Conservation (phyloP, 2,113 vertebrate species). For the Phalacrocorax aristotelis region DNA sequence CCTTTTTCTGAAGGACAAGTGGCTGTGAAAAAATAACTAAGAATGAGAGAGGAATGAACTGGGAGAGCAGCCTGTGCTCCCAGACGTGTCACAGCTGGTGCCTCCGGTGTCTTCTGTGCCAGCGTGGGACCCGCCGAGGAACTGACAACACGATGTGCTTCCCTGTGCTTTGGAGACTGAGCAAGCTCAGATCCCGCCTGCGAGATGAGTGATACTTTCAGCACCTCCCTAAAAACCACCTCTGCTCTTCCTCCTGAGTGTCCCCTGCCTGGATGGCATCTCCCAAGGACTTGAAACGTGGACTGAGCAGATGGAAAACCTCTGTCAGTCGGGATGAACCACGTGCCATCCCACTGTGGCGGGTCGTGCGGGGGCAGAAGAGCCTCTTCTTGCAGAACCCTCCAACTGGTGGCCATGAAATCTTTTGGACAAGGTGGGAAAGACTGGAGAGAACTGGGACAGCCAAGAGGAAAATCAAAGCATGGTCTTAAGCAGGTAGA, state of each 20-base stretch:
- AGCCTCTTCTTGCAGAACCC: not conserved
- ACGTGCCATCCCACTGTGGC: accelerated
- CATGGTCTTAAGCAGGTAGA: not conserved
- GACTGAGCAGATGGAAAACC: not conserved
- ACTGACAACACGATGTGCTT: not conserved
- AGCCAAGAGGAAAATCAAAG: not conserved
- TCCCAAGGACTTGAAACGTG: not conserved
- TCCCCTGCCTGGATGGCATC: not conserved
- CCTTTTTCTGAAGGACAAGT: not conserved
- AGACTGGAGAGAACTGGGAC: not conserved
- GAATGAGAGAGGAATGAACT: not conserved
- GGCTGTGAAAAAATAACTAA: not conserved
- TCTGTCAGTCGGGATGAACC: not conserved
- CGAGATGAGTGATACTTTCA: accelerated
- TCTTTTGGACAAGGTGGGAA: not conserved
- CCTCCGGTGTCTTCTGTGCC: not conserved
- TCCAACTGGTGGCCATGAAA: not conserved
- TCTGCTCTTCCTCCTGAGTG: not conserved
- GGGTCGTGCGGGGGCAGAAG: not conserved
- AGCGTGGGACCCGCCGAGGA: not conserved
- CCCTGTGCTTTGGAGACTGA: not conserved
- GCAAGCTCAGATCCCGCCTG: not conserved
- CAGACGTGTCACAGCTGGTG: not conserved
- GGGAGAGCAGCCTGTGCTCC: not conserved
- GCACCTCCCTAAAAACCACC: not conserved